Conservation (phyloP, 2,113 vertebrate genomes). For the Oncorhynchus tshawytscha region DNA sequence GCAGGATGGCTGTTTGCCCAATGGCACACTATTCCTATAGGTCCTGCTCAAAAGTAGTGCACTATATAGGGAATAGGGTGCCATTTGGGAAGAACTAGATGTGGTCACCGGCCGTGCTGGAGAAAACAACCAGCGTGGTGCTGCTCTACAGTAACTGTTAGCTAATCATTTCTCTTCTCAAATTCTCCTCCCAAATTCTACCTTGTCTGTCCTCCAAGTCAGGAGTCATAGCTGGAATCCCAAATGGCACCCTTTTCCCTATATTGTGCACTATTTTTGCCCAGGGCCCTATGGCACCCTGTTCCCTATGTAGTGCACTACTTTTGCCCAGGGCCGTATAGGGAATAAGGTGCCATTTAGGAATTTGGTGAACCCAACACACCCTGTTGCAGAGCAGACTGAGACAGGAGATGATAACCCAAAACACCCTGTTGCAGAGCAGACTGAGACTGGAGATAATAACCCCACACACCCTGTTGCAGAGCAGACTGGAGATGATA, state of each 20-base stretch:
- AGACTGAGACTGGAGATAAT: conserved; percentile 26
- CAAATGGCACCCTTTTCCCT: too few species aligned
- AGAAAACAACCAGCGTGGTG: background rate
- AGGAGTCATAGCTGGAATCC: conserved; percentile 22
- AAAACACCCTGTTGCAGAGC: too few species aligned
- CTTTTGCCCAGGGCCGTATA: too few species aligned
- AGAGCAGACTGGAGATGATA: too few species aligned
- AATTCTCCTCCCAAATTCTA: background rate
- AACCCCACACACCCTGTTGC: too few species aligned
- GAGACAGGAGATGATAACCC: conserved; percentile 16
- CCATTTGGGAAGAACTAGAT: background rate
- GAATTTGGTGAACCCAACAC: conserved; percentile 14
- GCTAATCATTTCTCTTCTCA: background rate
- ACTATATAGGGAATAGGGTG: too few species aligned
- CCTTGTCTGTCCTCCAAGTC: conserved; percentile 29
- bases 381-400: conserved; percentile 42
- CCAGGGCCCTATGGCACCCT: too few species aligned
- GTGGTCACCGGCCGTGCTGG: background rate
- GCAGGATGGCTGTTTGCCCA: background rate
- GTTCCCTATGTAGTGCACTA: too few species aligned
- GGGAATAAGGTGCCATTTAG: conserved; percentile 32
- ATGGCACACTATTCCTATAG: background rate
- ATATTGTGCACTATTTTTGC: background rate
- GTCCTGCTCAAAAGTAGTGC: too few species aligned
- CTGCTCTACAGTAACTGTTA: background rate